These are phyloP conservation scores for Peromyscus attwateri DNA, from an alignment of 2,797 vertebrate species.

Conservation along the genomic window DNA sequence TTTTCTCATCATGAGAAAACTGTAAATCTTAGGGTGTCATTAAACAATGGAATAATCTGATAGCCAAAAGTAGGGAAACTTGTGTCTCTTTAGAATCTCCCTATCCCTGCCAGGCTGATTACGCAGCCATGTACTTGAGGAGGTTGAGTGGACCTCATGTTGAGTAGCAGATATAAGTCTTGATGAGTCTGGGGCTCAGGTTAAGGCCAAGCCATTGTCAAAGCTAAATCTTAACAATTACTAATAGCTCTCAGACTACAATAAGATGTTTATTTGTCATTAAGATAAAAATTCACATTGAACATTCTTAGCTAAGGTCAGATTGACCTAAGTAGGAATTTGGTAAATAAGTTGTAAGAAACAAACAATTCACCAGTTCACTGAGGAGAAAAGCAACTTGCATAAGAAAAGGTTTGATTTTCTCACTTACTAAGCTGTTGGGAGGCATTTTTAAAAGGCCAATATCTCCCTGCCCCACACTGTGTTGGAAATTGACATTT, in stretches of 20 bases:
- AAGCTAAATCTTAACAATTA: not conserved
- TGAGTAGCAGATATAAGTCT: not conserved
- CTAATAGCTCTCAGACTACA: not conserved
- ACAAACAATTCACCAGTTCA: not conserved
- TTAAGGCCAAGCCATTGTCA: not conserved
- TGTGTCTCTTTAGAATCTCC: not conserved
- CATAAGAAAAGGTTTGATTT: constrained; percentile 54
- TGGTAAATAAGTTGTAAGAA: not conserved
- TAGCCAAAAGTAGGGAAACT: not conserved
- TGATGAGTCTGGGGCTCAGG: not conserved
- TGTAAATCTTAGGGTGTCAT: not conserved
- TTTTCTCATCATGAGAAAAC: not conserved
- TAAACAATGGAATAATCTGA: not conserved
- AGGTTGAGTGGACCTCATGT: not conserved
- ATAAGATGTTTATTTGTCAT: not conserved
- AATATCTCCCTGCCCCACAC: not conserved
- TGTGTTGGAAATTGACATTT: constrained; percentile 37
- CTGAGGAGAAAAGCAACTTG: not conserved
- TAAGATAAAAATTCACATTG: not conserved
- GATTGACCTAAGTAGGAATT: not conserved
- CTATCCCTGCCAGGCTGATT: not conserved
- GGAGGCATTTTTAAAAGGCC: not conserved
- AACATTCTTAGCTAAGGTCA: not conserved
- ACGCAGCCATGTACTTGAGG: too few species aligned
- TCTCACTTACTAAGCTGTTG: not conserved